phyloP scores from a whole-genome alignment of 2,797 vertebrate genomes.

The Chiroxiphia lanceolata region DNA sequence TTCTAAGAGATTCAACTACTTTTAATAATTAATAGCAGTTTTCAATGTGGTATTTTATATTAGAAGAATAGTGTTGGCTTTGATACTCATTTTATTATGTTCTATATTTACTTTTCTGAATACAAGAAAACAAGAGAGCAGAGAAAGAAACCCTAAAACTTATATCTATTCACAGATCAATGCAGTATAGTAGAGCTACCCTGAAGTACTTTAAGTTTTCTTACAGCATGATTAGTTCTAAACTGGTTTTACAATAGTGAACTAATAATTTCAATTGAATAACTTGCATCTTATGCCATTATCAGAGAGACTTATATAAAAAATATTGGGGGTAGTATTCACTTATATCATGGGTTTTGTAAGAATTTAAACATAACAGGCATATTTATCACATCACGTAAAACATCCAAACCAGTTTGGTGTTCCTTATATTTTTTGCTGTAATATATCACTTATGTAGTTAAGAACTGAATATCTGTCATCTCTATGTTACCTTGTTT shows the following conservation, averaged over 20 bases:
- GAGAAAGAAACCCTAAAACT: neutral
- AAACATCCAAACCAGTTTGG: neutral
- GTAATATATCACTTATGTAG: neutral
- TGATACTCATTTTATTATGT: neutral
- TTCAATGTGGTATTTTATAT: neutral
- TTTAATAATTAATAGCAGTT: neutral
- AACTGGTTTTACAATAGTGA: neutral
- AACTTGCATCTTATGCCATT: neutral
- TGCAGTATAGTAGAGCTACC: neutral
- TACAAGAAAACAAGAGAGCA: neutral
- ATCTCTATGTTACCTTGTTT: rapidly evolving
- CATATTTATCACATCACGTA: neutral
- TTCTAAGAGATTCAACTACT: neutral
- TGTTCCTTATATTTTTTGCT: neutral
- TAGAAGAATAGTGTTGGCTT: neutral
- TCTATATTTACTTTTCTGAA: neutral
- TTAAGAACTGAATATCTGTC: neutral
- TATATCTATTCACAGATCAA: neutral
- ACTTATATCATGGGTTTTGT: rapidly evolving
- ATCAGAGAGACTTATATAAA: neutral
- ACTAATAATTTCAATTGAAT: neutral
- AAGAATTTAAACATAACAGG: neutral
- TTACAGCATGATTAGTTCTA: neutral
- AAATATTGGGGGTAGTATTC: neutral
- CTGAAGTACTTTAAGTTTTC: neutral